These are phyloP conservation scores for Prionace glauca DNA, from an alignment of 2,797 vertebrate species.

Conservation along the genomic window DNA sequence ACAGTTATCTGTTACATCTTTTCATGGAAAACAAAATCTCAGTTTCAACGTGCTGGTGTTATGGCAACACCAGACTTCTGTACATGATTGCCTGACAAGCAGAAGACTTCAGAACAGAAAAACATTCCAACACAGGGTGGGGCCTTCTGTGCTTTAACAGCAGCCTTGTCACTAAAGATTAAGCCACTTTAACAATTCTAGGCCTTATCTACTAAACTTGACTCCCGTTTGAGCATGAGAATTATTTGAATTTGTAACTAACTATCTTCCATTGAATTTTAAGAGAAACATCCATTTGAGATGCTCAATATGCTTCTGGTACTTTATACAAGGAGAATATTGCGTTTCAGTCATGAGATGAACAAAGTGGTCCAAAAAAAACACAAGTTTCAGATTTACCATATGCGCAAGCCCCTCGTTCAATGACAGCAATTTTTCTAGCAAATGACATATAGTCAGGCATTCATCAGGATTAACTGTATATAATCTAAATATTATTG, in stretches of 20 bases:
- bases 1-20: not conserved
- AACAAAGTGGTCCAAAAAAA: not conserved
- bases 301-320: not conserved
- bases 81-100: not conserved
- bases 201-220: not conserved
- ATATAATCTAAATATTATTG: not conserved
- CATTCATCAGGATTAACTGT: not conserved
- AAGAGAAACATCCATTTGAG: not conserved
- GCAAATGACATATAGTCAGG: not conserved
- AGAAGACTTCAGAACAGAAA: not conserved
- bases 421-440: not conserved
- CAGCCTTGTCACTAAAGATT: not conserved
- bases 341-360: not conserved
- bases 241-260: not conserved
- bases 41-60: not conserved
- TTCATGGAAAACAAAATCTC: not conserved
- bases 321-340: not conserved
- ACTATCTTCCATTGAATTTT: not conserved
- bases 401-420: not conserved
- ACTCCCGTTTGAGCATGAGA: not conserved
- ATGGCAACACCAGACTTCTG: not conserved
- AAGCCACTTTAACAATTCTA: not conserved
- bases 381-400: not conserved
- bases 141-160: not conserved
- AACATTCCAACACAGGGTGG: not conserved